These are phyloP conservation scores for Cordilura impudica DNA, from an alignment of 2,888 invertebrate species.

Conservation along the genomic window DNA sequence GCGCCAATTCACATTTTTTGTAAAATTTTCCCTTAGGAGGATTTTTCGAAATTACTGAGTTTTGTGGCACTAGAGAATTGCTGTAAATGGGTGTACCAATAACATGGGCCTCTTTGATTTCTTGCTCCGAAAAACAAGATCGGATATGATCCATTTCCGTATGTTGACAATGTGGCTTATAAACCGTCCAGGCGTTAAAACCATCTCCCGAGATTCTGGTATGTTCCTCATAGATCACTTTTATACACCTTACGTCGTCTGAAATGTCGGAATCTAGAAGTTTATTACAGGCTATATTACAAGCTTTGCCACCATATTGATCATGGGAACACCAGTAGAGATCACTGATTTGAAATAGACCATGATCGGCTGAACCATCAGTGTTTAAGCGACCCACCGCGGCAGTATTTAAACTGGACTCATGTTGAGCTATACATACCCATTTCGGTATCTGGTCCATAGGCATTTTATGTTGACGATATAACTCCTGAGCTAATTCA, in stretches of 20 bases:
- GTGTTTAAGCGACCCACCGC: conserved; percentile 78
- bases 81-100: no score
- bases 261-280: conserved; percentile 83
- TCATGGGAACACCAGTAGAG: conserved; percentile 83
- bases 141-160: conserved; percentile 52
- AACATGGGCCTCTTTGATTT: no score
- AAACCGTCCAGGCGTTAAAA: conserved; percentile 85
- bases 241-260: conserved; percentile 84
- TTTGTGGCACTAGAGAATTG: no score
- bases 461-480: conserved; percentile 79
- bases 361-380: conserved; percentile 82
- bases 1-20: conserved; percentile 85
- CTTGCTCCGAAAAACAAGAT: conserved; percentile 57
- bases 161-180: conserved; percentile 80
- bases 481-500: conserved; percentile 83
- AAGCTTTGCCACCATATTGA: conserved; percentile 80
- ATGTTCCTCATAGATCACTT: conserved; percentile 82
- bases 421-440: conserved; percentile 85
- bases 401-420: conserved; percentile 83
- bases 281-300: conserved; percentile 81
- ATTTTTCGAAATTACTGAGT: no score
- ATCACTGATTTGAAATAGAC: conserved; percentile 86
- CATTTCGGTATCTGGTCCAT: conserved; percentile 80
- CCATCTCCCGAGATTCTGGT: conserved; percentile 83
- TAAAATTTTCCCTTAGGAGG: conserved; percentile 80